A percentile compares a stretch with the other conserved stretches of the same genome.
These are phyloP conservation scores for Hippocampus barbouri DNA, from an alignment of 2,113 vertebrate species.

Conservation along the genomic window DNA sequence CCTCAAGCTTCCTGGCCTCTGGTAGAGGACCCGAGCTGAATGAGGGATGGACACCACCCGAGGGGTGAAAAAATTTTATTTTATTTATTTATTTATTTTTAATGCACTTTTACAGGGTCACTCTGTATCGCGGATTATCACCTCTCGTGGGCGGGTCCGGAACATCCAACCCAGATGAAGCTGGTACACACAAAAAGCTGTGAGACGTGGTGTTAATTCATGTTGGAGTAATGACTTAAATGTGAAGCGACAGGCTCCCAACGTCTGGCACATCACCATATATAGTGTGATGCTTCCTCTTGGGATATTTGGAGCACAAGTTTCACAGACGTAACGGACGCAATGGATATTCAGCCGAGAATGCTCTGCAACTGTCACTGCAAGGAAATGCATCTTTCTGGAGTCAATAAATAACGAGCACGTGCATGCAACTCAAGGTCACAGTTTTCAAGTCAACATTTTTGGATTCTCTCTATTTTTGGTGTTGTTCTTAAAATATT, in stretches of 20 bases:
- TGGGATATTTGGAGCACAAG: slow-evolving; percentile 5
- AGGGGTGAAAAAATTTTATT: too few relatives aligned
- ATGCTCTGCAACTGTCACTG: slow-evolving; percentile 10
- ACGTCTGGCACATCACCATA: not conserved
- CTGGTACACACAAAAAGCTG: not conserved
- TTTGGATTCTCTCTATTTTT: not conserved
- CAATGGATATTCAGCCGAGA: slow-evolving; percentile 11
- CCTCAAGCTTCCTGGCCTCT: too few relatives aligned
- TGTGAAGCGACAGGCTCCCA: not conserved
- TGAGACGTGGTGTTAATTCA: not conserved
- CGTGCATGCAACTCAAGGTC: slow-evolving; percentile 5
- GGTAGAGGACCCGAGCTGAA: too few relatives aligned
- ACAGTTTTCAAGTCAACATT: slow-evolving; percentile 2
- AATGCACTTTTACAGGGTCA: not conserved
- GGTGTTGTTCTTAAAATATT: not conserved
- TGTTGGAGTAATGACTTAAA: not conserved
- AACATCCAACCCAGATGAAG: not conserved
- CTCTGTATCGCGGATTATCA: not conserved
- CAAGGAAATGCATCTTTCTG: slow-evolving; percentile 18
- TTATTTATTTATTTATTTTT: too few relatives aligned
- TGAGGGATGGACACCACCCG: too few relatives aligned
- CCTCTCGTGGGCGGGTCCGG: too few relatives aligned
- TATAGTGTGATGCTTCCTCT: not conserved
- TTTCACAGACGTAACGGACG: slow-evolving; percentile 18
- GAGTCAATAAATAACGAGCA: slow-evolving; percentile 15